Evolutionary conservation across 2,797 vertebrate genomes (phyloP), one percentile per base, ranked within the genome.

Genomic region (Linurgus olivaceus): DNA sequence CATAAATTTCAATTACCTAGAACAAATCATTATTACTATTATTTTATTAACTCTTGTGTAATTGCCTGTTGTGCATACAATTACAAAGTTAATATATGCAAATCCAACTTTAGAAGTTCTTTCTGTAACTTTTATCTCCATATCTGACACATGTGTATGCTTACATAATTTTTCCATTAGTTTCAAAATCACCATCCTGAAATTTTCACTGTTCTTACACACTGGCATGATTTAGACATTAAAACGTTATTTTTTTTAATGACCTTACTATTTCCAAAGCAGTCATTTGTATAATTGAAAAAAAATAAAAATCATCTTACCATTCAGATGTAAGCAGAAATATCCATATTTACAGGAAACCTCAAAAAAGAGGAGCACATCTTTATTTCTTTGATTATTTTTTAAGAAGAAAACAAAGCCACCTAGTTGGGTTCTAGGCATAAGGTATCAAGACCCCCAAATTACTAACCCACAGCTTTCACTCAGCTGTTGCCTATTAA

Each of bases 1-100:
- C 96, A 96, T 96, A 94, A 87, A 95, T 96, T 96, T 82, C 93
- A 90, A 92, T 94, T 92, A 96, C 91, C 89, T 88, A 78, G 73
- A 45, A 90, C 89, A 95, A 95, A 88, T 74, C 67, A 92, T 95
- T 95, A 94, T 77, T 94, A 78, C 71, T 93, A 90, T 93, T 96
- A 91, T 75, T 96, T 95, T 94, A 96, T 96, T 96, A 94, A 93
- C 40, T 83, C 47, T 63, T 71, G 68, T 55, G 62, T 94, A 95
- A 96, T 94, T 97, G 76, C 75, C 83, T 84, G 51, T 91, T 93
- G 59, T 95, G 94, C 86, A 91, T 57, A 92, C 65, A 94, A 90
- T 92, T 90, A 88, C 38, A 33, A 85, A 89, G 42, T 70, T 90
- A 92, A 94, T 80, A 31, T 38, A 94, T 50, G 81, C 47, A 96